A percentile compares a stretch with the other conserved stretches of the same genome.
These are phyloP conservation scores for Syngnathus floridae DNA, from an alignment of 2,113 vertebrate species.

Conservation along the genomic window DNA sequence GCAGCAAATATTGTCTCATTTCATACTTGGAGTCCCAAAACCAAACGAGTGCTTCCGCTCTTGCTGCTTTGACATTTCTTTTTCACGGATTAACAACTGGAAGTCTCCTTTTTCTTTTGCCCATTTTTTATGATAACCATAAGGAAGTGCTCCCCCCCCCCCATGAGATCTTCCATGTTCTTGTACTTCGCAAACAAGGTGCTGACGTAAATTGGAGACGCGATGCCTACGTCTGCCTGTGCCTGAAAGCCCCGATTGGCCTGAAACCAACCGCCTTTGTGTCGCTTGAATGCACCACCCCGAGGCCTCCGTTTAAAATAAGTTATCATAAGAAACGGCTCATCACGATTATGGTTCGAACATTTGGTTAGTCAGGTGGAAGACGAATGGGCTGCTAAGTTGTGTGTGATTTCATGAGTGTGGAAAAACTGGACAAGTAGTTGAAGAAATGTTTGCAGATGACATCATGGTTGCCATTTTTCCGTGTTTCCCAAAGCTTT, in stretches of 20 bases:
- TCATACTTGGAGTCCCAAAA: neutral
- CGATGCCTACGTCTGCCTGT: conserved; percentile 59
- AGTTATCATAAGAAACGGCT: neutral
- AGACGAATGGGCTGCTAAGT: conserved; percentile 19
- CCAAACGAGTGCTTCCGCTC: neutral
- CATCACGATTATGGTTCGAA: conserved; percentile 11
- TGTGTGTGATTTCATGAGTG: conserved; percentile 21
- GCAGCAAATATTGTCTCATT: neutral
- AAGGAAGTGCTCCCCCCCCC: conserved; percentile 14
- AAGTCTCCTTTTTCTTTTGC: neutral
- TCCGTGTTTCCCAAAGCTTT: conserved; percentile 47
- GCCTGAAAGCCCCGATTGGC: conserved; percentile 61
- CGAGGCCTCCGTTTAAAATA: conserved; percentile 47
- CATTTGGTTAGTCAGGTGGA: conserved; percentile 11
- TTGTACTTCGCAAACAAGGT: conserved; percentile 35
- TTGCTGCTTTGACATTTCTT: neutral
- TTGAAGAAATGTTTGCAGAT: conserved; percentile 18
- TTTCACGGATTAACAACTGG: neutral
- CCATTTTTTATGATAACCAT: conserved; percentile 1
- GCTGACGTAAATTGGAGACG: conserved; percentile 39
- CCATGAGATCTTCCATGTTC: conserved; percentile 32
- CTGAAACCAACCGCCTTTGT: conserved; percentile 42
- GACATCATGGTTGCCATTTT: conserved; percentile 28
- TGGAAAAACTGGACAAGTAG: conserved; percentile 17
- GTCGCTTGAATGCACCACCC: conserved; percentile 36